Conservation (phyloP, 2,888 invertebrate genomes). For the Athetis lepigone region DNA sequence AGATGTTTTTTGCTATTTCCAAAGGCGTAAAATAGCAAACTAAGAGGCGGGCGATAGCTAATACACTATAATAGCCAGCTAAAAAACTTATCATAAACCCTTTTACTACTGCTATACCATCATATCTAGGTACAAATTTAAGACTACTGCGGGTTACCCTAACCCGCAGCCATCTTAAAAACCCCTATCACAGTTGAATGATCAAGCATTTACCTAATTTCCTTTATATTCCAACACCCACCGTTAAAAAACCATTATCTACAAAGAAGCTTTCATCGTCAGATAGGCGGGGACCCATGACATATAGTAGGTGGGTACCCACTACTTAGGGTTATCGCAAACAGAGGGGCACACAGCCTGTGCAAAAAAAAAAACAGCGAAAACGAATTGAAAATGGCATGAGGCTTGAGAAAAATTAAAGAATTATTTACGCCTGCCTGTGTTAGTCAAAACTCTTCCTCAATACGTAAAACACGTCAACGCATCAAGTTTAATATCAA, state of each 20-base stretch:
- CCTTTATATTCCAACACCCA: constrained; percentile 10
- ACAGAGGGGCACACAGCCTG: background rate
- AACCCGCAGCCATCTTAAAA: constrained; percentile 6
- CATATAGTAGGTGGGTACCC: constrained; percentile 1
- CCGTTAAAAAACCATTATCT: background rate
- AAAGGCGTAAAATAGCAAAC: no score
- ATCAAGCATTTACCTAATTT: constrained; percentile 23
- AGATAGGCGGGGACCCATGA: constrained; percentile 13
- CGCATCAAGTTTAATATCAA: no score
- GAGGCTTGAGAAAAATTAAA: no score
- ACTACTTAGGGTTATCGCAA: background rate
- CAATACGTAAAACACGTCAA: no score
- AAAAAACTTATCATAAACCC: no score
- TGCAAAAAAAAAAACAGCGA: background rate
- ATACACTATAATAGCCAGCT: no score
- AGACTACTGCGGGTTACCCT: background rate
- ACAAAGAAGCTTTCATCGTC: constrained; percentile 4
- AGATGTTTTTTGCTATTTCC: no score
- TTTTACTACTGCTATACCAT: background rate
- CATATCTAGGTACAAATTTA: background rate
- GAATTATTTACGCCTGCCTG: no score
- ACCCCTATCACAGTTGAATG: background rate
- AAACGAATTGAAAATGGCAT: background rate
- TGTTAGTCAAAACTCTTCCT: no score
- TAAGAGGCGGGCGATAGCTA: no score